phyloP scores from a whole-genome alignment of 2,113 vertebrate species.

The Sylvia atricapilla region DNA sequence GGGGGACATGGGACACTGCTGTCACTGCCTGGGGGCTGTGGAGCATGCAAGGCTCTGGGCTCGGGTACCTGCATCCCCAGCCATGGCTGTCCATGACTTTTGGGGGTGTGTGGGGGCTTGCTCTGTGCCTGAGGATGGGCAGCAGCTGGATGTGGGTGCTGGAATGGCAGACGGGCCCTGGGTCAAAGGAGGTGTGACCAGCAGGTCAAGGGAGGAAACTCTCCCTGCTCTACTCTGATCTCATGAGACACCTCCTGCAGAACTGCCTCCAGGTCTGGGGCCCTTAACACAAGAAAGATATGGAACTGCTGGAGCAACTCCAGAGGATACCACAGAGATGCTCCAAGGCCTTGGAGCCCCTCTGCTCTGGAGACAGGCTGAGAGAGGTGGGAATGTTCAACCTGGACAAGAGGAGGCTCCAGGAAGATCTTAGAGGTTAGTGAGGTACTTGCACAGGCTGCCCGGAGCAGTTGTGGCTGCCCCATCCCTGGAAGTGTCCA shows the following conservation, averaged over 20 bases:
- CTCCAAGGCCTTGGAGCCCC: background rate
- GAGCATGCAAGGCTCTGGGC: accelerated
- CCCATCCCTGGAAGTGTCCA: background rate
- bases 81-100: accelerated
- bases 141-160: background rate
- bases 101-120: background rate
- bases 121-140: background rate
- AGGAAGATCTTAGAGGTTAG: background rate
- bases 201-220: background rate
- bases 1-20: background rate
- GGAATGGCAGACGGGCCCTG: background rate
- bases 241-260: background rate
- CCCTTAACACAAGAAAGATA: background rate
- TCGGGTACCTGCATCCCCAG: background rate
- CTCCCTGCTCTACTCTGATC: background rate
- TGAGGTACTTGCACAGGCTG: background rate
- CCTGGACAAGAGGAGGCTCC: background rate
- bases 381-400: background rate
- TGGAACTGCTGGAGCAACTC: background rate
- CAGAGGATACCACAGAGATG: background rate
- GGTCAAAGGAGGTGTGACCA: background rate
- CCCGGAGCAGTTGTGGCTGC: background rate
- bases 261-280: background rate
- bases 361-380: background rate
- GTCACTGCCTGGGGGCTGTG: background rate